Evolutionary conservation across 1,140 invertebrate species (phyloP).

Genomic region (Drosophila tropicalis): DNA sequence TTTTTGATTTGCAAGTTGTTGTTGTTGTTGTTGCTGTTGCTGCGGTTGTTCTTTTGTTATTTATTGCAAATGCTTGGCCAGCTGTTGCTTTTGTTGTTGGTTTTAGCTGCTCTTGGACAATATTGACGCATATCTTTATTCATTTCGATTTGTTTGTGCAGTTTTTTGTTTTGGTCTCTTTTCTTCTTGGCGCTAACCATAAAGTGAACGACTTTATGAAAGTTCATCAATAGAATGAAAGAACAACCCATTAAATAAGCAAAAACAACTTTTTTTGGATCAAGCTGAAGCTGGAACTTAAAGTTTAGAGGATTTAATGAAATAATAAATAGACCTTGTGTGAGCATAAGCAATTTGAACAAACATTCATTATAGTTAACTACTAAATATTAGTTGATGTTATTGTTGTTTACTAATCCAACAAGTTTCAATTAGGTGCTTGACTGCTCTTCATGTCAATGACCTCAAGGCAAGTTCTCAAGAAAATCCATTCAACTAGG

Average conservation of each 20-base stretch:
- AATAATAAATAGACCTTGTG: too few relatives aligned
- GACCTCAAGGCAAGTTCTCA: not conserved
- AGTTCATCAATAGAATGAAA: too few relatives aligned
- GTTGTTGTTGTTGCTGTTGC: not conserved
- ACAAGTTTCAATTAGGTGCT: not conserved
- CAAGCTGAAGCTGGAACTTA: too few relatives aligned
- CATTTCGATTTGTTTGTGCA: constrained; percentile 2
- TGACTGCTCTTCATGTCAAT: not conserved
- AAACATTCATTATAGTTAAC: too few relatives aligned
- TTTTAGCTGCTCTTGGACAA: not conserved
- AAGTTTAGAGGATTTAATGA: too few relatives aligned
- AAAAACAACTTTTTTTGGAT: too few relatives aligned
- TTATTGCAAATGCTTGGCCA: constrained; percentile 24
- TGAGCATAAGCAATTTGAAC: too few relatives aligned
- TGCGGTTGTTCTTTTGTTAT: constrained; percentile 1
- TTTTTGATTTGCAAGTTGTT: not conserved
- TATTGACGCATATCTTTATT: constrained; percentile 9
- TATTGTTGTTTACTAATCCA: too few relatives aligned
- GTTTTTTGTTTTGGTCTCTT: not conserved
- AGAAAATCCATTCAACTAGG: not conserved
- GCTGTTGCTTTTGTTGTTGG: constrained; percentile 9
- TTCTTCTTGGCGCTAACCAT: not conserved
- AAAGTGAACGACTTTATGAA: not conserved
- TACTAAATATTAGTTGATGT: too few relatives aligned
- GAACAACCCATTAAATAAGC: too few relatives aligned